Base-by-base conservation (phyloP, 1,140 invertebrate species). In the Monochamus saltuarius region DNA sequence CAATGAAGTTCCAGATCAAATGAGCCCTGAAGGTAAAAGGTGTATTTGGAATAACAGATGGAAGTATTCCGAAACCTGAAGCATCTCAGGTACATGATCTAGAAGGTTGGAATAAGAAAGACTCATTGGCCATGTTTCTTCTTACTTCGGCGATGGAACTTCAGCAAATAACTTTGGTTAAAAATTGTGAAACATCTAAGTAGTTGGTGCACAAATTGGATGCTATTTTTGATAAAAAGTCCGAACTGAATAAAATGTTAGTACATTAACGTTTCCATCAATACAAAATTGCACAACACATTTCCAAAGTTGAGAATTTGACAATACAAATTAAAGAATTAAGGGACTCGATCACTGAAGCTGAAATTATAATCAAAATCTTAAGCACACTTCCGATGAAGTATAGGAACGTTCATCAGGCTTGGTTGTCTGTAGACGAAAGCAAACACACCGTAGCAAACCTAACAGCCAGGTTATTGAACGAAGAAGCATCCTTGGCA, bases 351-450 rank as follows among this genome's bases (percentile, higher is more conserved):
- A 49, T 77, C 1, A 77, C 72, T 65, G 71, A 75, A 14, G 71
- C 60, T 10, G 76, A 72, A 6, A 43, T 77, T 0, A 75, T 76
- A 38, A 75, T 74, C 45, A 76, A 78, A 62, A 72, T 74, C 45
- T 19, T 62, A 7, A 60, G 67, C 39, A 73, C 68, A 29, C 38
- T 69, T 39, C 59, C 62, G 10, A 13, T 38, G 0, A 76, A 75
- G 46, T 75, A 66, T 40, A 60, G 69, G 60, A 71, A 70, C 6
- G 47, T 77, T 47, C 68, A 72, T 39, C 72, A 77, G 66, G 76
- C 74, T 1, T 76, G 74, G 73, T 56, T 75, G 49, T 77, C 72
- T 42, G 17, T 77, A 19, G 72, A 74, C 66, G 62, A 69, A 40
- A 58, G 56, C 6, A 69, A 71, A 61, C 74, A 78, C 63, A 78